phyloP scores from a whole-genome alignment of 2,797 vertebrate genomes.

The Pterois miles region DNA sequence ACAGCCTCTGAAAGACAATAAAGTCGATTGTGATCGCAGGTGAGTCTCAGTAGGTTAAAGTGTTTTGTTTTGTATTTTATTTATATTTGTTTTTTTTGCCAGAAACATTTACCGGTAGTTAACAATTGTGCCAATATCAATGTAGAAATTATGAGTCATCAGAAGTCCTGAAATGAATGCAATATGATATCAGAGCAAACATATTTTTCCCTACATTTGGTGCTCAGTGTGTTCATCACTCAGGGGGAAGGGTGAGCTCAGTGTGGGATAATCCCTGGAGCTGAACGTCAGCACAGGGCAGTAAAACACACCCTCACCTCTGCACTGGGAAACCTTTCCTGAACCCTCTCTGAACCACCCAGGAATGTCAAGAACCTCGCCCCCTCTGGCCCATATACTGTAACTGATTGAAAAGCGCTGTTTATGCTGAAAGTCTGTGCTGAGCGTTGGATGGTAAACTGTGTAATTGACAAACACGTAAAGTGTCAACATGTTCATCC shows the following conservation, averaged over 20 bases:
- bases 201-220: not conserved
- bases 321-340: constrained; percentile 34
- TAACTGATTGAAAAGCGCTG: not conserved
- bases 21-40: too few species aligned
- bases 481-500: not conserved
- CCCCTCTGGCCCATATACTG: constrained; percentile 49
- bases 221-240: constrained; percentile 3
- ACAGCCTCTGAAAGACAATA: too few species aligned
- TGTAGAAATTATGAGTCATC: not conserved
- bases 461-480: not conserved
- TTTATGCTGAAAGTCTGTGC: not conserved
- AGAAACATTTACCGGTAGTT: too few species aligned
- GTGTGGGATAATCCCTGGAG: constrained; percentile 31
- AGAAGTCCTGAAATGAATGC: not conserved
- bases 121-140: not conserved
- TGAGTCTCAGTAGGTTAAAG: too few species aligned
- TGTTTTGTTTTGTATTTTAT: not conserved
- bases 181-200: not conserved
- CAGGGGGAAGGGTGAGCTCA: not conserved
- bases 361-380: constrained; percentile 60
- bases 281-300: constrained; percentile 30
- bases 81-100: not conserved
- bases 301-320: constrained; percentile 67
- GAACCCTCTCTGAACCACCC: constrained; percentile 65
- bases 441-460: not conserved